These are phyloP conservation scores for Xestobium rufovillosum DNA, from an alignment of 2,888 invertebrate species.

Conservation along the genomic window DNA sequence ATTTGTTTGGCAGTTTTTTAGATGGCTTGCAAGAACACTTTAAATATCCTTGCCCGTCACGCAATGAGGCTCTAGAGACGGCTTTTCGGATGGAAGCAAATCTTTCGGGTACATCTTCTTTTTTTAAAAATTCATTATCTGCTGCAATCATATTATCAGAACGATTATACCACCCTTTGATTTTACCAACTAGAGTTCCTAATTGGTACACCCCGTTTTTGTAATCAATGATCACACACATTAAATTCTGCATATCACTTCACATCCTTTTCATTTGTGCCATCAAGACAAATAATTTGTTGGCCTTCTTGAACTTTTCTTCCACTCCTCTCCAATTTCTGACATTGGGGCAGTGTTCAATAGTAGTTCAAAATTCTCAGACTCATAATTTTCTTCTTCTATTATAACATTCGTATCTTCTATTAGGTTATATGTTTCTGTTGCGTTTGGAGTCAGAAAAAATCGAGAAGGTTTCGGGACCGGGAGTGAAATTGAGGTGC, in stretches of 20 bases:
- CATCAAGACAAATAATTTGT: conserved; percentile 8
- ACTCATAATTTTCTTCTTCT: conserved; percentile 8
- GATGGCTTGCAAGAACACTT: conserved; percentile 1
- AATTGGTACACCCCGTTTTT: conserved; percentile 11
- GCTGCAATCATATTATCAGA: conserved; percentile 11
- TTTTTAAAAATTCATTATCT: conserved; percentile 9
- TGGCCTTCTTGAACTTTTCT: conserved; percentile 4
- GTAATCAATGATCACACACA: conserved; percentile 11
- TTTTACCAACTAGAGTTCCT: conserved; percentile 11
- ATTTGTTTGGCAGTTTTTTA: conserved; percentile 3
- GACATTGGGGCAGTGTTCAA: conserved; percentile 3
- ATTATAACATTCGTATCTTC: conserved; percentile 8
- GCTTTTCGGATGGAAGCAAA: conserved; percentile 10
- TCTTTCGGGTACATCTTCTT: conserved; percentile 10
- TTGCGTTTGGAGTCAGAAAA: too few species aligned
- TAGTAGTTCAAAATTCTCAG: conserved; percentile 10
- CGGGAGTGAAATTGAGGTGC: too few species aligned
- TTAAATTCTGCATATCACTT: conserved; percentile 12
- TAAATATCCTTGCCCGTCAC: conserved; percentile 4
- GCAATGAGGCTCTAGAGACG: conserved; percentile 5
- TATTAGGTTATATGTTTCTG: conserved; percentile 5
- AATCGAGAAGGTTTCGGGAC: too few species aligned
- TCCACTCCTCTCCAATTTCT: conserved; percentile 9
- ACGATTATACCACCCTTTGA: conserved; percentile 12
- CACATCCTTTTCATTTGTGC: conserved; percentile 9